A percentile compares a stretch with the other conserved stretches of the same genome.
Evolutionary conservation across 2,888 invertebrate species (phyloP).

Genomic region (Philaethria dido): DNA sequence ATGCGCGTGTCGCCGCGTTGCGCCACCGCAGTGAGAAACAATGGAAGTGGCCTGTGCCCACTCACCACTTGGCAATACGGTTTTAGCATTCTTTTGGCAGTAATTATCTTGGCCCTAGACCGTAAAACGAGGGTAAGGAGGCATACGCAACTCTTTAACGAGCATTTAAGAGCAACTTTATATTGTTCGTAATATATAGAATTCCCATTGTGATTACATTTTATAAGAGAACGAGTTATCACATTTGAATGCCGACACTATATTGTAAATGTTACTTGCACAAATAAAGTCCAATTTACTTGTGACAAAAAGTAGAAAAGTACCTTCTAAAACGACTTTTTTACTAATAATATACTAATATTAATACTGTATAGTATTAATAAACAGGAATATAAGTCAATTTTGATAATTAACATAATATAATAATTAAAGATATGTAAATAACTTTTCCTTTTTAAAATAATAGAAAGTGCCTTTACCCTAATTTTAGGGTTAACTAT

Average conservation of each 20-base stretch:
- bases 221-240: background rate
- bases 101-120: conserved; percentile 63
- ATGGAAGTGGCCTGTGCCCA: conserved; percentile 55
- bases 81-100: conserved; percentile 65
- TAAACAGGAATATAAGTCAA: background rate
- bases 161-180: conserved; percentile 13
- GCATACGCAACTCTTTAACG: conserved; percentile 26
- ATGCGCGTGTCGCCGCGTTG: conserved; percentile 79
- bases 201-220: conserved; percentile 14
- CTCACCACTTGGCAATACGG: conserved; percentile 63
- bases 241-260: background rate
- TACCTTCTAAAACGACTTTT: too few relatives aligned
- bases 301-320: background rate
- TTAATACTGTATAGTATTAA: background rate
- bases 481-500: background rate
- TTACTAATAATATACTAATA: background rate
- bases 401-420: background rate
- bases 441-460: too few relatives aligned
- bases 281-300: background rate
- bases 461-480: background rate
- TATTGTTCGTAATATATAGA: conserved; percentile 1
- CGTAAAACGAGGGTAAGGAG: conserved; percentile 56
- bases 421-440: background rate
- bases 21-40: conserved; percentile 65
- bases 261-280: background rate